A percentile compares a stretch with the other conserved stretches of the same genome.
Conservation (phyloP, 2,113 vertebrate species). For the Hyla sarda region DNA sequence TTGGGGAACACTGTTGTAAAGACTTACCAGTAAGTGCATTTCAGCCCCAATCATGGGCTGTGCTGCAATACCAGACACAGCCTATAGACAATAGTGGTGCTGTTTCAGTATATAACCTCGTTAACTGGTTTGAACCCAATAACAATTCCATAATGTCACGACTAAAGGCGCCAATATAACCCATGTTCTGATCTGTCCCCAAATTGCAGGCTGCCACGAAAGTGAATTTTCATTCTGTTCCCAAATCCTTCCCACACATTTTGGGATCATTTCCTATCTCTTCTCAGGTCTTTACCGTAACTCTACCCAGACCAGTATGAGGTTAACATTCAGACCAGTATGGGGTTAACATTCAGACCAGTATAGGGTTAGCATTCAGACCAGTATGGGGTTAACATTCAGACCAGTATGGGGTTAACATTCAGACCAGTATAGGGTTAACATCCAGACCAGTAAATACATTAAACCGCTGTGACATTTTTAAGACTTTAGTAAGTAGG, state of each 20-base stretch:
- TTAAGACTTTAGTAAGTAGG: slow-evolving; percentile 4
- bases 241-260: not conserved
- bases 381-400: not conserved
- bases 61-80: too few relatives aligned
- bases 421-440: not conserved
- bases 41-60: too few relatives aligned
- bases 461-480: slow-evolving; percentile 6
- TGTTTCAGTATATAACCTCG: too few relatives aligned
- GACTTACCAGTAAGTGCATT: too few relatives aligned
- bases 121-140: too few relatives aligned
- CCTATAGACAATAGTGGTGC: too few relatives aligned
- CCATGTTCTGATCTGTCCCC: too few relatives aligned
- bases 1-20: too few relatives aligned
- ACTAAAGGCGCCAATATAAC: too few relatives aligned
- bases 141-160: too few relatives aligned
- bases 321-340: too few relatives aligned
- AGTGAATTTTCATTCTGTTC: not conserved
- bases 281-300: not conserved
- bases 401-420: not conserved
- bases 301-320: not conserved
- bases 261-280: not conserved
- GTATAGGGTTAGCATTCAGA: not conserved
- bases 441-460: not conserved
- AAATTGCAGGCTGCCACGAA: too few relatives aligned
- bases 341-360: not conserved